Percentiles rank a stretch among this genome's conserved stretches.
phyloP scores from a whole-genome alignment of 2,797 vertebrate species.

The Simalia tracyae region DNA sequence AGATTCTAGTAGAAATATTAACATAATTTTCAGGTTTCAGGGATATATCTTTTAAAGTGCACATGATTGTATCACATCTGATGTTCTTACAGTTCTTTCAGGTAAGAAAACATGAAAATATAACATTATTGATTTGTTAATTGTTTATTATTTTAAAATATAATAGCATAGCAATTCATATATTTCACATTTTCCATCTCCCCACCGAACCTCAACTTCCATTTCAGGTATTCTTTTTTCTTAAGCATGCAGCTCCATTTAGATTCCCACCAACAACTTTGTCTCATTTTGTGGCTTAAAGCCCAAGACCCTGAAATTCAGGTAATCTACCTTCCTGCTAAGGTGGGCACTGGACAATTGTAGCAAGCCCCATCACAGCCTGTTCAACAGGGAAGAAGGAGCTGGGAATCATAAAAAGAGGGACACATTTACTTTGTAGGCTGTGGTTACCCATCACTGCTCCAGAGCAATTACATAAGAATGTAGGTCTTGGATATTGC shows the following conservation, averaged over 20 bases:
- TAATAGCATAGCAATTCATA: background rate
- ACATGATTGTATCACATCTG: constrained; percentile 78
- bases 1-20: constrained; percentile 85
- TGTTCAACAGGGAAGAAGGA: background rate
- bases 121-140: background rate
- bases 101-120: constrained; percentile 16
- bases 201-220: background rate
- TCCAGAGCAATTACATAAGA: background rate
- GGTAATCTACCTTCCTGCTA: background rate
- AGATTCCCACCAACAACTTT: background rate
- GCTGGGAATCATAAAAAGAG: background rate
- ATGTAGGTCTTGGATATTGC: background rate
- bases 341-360: background rate
- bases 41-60: constrained; percentile 79
- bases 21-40: constrained; percentile 80
- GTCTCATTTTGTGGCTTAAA: background rate
- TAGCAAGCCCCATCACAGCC: background rate
- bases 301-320: background rate
- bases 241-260: background rate
- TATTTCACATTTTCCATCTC: background rate
- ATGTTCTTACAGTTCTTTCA: constrained; percentile 82
- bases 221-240: background rate
- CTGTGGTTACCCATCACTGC: background rate
- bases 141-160: background rate
- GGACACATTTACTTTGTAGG: background rate